These are phyloP conservation scores for Spermophilus dauricus DNA, from an alignment of 2,113 vertebrate genomes.

Conservation along the genomic window DNA sequence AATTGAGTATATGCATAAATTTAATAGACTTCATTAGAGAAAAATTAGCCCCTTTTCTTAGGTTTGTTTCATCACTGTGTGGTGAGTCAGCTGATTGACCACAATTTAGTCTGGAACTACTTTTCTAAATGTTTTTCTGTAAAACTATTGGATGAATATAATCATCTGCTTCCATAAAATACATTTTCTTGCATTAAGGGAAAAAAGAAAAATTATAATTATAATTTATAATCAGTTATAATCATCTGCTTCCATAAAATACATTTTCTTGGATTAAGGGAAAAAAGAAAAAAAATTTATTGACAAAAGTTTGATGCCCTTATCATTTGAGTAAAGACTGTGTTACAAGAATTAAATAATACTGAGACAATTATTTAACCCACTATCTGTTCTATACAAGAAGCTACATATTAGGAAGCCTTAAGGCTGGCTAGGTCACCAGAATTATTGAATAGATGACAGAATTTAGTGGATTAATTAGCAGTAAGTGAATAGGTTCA, in stretches of 20 bases:
- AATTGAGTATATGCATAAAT: slow-evolving; percentile 33
- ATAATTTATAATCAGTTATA: neutral
- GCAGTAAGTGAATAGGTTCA: neutral
- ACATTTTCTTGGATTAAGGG: slow-evolving; percentile 5
- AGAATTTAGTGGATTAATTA: slow-evolving; percentile 13
- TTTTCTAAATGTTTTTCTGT: slow-evolving; percentile 37
- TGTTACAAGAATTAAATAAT: slow-evolving; percentile 7
- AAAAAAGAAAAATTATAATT: neutral
- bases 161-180: slow-evolving; percentile 28
- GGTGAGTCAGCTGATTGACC: neutral
- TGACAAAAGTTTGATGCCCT: slow-evolving; percentile 44
- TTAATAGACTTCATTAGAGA: slow-evolving; percentile 18
- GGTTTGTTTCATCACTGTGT: slow-evolving; percentile 28
- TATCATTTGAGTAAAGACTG: slow-evolving; percentile 32
- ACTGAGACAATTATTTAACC: neutral
- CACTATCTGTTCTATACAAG: neutral
- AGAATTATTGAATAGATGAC: neutral
- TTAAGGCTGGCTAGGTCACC: neutral
- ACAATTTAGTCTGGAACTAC: slow-evolving; percentile 10
- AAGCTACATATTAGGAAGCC: slow-evolving; percentile 28
- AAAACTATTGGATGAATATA: slow-evolving; percentile 37
- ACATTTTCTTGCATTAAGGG: slow-evolving; percentile 7
- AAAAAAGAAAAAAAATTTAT: neutral
- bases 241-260: slow-evolving; percentile 28
- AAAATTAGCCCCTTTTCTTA: slow-evolving; percentile 20